Evolutionary conservation across 2,797 vertebrate genomes (phyloP).

Genomic region (Poeciliopsis paucimaculata): DNA sequence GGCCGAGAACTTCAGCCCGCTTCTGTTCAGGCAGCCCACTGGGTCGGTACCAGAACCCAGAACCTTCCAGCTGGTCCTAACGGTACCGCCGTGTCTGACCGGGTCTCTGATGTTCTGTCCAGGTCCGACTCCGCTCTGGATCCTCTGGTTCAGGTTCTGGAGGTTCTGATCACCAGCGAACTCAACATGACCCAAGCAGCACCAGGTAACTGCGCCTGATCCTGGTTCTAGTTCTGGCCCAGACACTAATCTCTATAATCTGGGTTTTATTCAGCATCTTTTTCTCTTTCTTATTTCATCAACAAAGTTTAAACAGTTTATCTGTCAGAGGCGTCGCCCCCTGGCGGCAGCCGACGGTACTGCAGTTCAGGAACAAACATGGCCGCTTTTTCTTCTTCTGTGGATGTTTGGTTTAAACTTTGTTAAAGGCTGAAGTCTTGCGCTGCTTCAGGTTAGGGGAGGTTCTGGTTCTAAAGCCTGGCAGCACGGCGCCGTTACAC

Average conservation of each 20-base stretch:
- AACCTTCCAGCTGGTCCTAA: background rate
- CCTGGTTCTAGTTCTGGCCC: background rate
- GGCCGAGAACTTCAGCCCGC: conserved; percentile 87
- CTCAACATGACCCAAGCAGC: conserved; percentile 89
- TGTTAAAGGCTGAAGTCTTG: background rate
- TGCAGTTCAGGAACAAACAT: background rate
- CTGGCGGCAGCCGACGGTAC: background rate
- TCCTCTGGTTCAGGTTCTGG: conserved; percentile 85
- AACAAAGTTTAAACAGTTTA: background rate
- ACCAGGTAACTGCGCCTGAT: conserved; percentile 80
- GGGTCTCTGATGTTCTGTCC: conserved; percentile 15
- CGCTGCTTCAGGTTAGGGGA: background rate
- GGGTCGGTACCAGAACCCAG: conserved; percentile 69
- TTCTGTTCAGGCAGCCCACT: conserved; percentile 83
- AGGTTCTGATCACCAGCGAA: conserved; percentile 90
- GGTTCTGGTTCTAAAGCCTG: background rate
- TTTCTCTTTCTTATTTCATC: no score
- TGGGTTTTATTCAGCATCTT: background rate
- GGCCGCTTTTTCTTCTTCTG: background rate
- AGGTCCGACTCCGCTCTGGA: conserved; percentile 85
- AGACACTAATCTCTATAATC: no score
- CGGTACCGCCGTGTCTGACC: background rate
- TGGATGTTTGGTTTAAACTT: background rate
- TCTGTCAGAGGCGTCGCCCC: background rate
- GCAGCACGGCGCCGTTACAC: background rate